Percentiles rank a stretch among this genome's conserved stretches.
Conservation (phyloP, 2,113 vertebrate species). For the Callopanchax toddi region DNA sequence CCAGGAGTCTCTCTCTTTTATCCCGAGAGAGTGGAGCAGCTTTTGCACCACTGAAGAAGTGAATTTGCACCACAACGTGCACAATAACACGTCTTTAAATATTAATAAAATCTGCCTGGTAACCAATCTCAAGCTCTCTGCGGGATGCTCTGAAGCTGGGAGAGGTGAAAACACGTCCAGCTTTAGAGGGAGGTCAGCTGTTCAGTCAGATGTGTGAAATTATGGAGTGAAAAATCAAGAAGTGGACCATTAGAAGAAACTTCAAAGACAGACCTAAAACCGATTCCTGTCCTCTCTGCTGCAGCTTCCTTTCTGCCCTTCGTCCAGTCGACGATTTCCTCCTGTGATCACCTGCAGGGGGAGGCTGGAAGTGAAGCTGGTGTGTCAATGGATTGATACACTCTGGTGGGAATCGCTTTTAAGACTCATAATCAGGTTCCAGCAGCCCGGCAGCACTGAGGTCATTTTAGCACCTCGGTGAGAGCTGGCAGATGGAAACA, state of each 20-base stretch:
- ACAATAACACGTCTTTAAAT: constrained; percentile 72
- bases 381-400: constrained; percentile 23
- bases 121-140: constrained; percentile 54
- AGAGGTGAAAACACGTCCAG: constrained; percentile 23
- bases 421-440: constrained; percentile 24
- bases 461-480: constrained; percentile 29
- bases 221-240: constrained; percentile 19
- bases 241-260: background rate
- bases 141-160: constrained; percentile 12
- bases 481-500: constrained; percentile 18
- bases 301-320: constrained; percentile 9
- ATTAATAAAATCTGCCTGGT: constrained; percentile 78
- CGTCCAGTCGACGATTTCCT: constrained; percentile 20
- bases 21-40: constrained; percentile 41
- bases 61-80: constrained; percentile 58
- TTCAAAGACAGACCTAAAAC: constrained; percentile 47
- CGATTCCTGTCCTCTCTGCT: background rate
- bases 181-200: constrained; percentile 43
- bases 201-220: constrained; percentile 30
- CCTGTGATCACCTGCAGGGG: constrained; percentile 34
- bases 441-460: background rate
- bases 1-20: constrained; percentile 17
- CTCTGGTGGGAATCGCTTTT: constrained; percentile 9
- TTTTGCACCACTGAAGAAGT: constrained; percentile 52
- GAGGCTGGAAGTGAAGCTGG: constrained; percentile 17